Evolutionary conservation across 2,888 invertebrate genomes (phyloP).

Genomic region (Cryptus armator): DNA sequence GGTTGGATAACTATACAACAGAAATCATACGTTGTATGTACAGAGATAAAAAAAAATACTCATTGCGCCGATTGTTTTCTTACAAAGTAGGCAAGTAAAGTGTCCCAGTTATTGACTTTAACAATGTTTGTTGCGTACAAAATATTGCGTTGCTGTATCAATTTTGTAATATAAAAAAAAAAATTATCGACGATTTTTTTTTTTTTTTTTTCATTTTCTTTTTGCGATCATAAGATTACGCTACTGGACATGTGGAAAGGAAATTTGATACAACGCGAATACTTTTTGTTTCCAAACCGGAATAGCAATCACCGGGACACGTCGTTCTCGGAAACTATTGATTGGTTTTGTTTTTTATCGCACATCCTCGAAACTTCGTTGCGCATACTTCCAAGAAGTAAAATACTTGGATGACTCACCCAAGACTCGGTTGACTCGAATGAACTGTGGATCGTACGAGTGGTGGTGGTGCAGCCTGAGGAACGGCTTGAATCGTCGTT

Average conservation of each 20-base stretch:
- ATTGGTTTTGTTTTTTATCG: constrained; percentile 17
- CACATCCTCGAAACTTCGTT: background rate
- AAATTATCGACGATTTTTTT: background rate
- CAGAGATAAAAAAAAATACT: constrained; percentile 70
- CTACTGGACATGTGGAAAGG: background rate
- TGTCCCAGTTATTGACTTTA: background rate
- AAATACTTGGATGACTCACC: constrained; percentile 78
- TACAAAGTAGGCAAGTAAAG: background rate
- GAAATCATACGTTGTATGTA: constrained; percentile 81
- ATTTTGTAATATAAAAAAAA: too few relatives aligned
- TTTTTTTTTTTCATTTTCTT: background rate
- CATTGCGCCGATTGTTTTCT: constrained; percentile 4
- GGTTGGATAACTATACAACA: constrained; percentile 86
- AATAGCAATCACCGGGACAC: constrained; percentile 11
- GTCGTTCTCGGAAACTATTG: background rate
- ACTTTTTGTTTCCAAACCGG: background rate
- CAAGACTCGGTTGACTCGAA: constrained; percentile 84
- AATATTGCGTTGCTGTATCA: background rate
- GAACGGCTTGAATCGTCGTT: constrained; percentile 82
- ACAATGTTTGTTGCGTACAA: background rate
- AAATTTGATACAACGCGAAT: background rate
- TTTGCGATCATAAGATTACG: background rate
- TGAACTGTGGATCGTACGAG: constrained; percentile 86
- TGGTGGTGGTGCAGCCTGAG: constrained; percentile 85
- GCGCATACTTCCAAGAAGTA: background rate